A percentile compares a stretch with the other conserved stretches of the same genome.
Evolutionary conservation across 2,797 vertebrate species (phyloP).

Genomic region (Pipistrellus kuhlii): DNA sequence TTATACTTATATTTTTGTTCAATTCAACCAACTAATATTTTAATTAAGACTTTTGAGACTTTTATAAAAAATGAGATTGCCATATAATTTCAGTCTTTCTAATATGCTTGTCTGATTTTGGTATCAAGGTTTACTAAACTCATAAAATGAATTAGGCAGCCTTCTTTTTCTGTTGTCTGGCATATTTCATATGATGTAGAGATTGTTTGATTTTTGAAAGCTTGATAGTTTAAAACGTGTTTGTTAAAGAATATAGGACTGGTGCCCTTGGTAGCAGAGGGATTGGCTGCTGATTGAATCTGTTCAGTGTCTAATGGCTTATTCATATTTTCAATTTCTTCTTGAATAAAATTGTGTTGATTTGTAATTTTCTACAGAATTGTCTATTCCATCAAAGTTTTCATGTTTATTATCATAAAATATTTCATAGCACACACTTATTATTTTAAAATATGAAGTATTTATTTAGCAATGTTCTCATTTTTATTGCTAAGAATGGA

Average conservation of each 20-base stretch:
- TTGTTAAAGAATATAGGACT: neutral
- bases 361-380: constrained; percentile 17
- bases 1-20: neutral
- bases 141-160: neutral
- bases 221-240: constrained; percentile 12
- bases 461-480: neutral
- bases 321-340: constrained; percentile 30
- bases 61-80: neutral
- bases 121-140: neutral
- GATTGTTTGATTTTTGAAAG: constrained; percentile 3
- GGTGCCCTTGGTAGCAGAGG: neutral
- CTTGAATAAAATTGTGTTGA: constrained; percentile 19
- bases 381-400: neutral
- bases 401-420: neutral
- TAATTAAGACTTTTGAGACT: constrained; percentile 32
- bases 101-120: constrained; percentile 25
- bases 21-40: constrained; percentile 24
- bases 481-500: neutral
- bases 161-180: neutral
- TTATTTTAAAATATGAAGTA: neutral
- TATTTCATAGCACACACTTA: neutral
- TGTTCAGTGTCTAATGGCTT: constrained; percentile 2
- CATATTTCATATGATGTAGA: constrained; percentile 33
- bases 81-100: constrained; percentile 13
- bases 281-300: neutral